Conservation (phyloP, 53 echinoderm and acorn worm species). For the Mesocentrotus franciscanus region DNA sequence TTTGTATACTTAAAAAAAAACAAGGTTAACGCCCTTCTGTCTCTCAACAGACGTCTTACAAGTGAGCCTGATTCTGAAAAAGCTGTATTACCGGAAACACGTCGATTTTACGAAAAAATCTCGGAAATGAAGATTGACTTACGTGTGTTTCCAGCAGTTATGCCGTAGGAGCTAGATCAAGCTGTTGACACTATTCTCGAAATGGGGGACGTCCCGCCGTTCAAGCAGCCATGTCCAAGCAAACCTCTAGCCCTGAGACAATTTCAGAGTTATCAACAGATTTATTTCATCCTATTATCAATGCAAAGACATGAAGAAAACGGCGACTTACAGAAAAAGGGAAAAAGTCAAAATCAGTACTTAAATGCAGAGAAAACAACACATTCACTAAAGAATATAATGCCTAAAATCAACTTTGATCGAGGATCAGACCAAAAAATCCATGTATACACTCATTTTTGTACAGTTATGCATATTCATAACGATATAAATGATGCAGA, state of each 20-base stretch:
- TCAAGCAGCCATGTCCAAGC: not conserved
- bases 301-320: not conserved
- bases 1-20: no score
- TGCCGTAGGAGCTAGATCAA: not conserved
- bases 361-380: no score
- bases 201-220: not conserved
- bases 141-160: not conserved
- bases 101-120: not conserved
- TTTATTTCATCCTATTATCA: not conserved
- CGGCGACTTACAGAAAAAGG: not conserved
- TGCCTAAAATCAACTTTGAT: no score
- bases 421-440: no score
- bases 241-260: not conserved
- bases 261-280: not conserved
- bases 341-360: not conserved
- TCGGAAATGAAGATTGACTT: conserved; percentile 6
- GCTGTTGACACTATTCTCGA: not conserved
- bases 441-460: no score
- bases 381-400: no score
- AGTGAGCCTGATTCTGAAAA: not conserved
- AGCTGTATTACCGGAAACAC: not conserved
- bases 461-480: no score
- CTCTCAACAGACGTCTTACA: no score
- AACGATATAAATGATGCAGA: no score
- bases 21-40: no score